Evolutionary conservation across 2,797 vertebrate species (phyloP), one percentile per base, ranked within the genome.

Genomic region (Euphonia xanthogaster): DNA sequence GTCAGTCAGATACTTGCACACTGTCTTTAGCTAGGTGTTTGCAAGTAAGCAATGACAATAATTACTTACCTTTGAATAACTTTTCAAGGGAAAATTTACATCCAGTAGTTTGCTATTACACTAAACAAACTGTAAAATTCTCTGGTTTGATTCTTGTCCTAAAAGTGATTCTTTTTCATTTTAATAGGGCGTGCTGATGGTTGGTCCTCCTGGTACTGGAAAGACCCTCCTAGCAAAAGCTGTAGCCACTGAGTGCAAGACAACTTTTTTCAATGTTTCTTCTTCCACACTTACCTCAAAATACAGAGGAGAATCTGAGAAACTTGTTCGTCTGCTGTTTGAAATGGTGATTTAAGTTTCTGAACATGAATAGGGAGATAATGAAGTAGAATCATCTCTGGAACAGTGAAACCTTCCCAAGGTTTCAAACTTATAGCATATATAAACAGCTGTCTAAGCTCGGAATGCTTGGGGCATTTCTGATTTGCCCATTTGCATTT

Each of bases 211-310:
- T 19, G 99, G 99, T 55, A 99, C 99, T 1, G 99, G 99, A 51
- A 99, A 99, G 97, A 99, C 99, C 2, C 98, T 99, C 4, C 88
- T 99, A 93, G 99, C 99, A 72, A 99, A 99, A 98, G 99, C 99
- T 17, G 99, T 99, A 21, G 99, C 99, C 33, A 99, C 99, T 2
- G 99, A 99, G 96, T 99, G 99, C 98, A 99, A 98, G 97, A 99
- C 99, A 78, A 99, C 99, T 2, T 99, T 99, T 98, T 99, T 99
- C 97, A 99, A 99, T 6, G 98, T 99, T 67, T 99, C 99, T 35
- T 99, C 99, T 2, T 99, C 99, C 27, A 99, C 99, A 0, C 99
- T 99, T 70, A 99, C 99, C 86, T 99, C 99, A 92, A 99, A 99
- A 96, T 99, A 99, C 97, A 98, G 99, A 97, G 99, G 99, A 74